phyloP scores from a whole-genome alignment of 2,113 vertebrate genomes.

The crab-eating macaque (Macaca fascicularis) region T2T-MFA8v1.1 NC_088384.1:65385001-65385500 shows the following conservation, averaged over 20 bases:
- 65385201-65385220: background rate
- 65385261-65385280: background rate
- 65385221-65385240: background rate
- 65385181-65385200: background rate
- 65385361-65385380: background rate
- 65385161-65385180: background rate
- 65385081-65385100: background rate
- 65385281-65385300: background rate
- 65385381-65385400: background rate
- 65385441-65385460: background rate
- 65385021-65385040: background rate
- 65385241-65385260: background rate
- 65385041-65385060: background rate
- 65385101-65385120: background rate
- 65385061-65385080: background rate
- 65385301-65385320: background rate
- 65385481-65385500: background rate
- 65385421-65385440: background rate
- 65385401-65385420: background rate
- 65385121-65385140: background rate
- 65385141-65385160: background rate
- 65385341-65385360: background rate
- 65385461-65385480: background rate
- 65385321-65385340: background rate
- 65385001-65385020: background rate